Base-by-base conservation (phyloP, 2,888 invertebrate species). In the Drosophila mimica region DNA sequence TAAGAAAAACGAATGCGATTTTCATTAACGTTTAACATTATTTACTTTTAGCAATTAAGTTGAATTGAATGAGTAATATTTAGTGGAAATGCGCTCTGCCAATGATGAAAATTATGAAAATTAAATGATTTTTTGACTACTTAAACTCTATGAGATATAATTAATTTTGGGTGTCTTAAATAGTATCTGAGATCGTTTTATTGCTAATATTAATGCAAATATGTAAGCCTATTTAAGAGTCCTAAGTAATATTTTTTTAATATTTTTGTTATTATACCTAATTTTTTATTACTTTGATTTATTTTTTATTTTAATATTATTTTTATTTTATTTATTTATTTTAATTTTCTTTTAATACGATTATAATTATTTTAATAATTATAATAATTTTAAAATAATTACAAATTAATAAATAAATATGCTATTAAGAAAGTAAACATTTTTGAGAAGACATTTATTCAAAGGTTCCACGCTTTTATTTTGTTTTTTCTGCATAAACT, bases 61-160 rank as follows among this genome's bases (percentile, higher is more conserved):
- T 1, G 7, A 4, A 46, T 4, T 0, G 20, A 46, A 15, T 46
- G 15, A 15, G 20, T 15, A 8, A 46, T 25, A 4, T 25, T 46
- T 15, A 4, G 8, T 9, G 38, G 6, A 13, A 43, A 20, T 43
- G 11, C 5, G 43, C 11, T 6, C 3, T 20, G 3, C 7, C 17
- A 36, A 6, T 36, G 0, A 36, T 6, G 6, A 6, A 36, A 6
- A 36, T 36, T n/a, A 25, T 25, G 25, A 25, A 25, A 25, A 25
- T 25, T n/a, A 40, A 40, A n/a, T 7, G 13, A 46, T 46, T 13
- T 46, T 0, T 7, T 7, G 17, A 9, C 17, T n/a, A 4, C 9
- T 36, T 15, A 36, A 36, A 7, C 4, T 0, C 9, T n/a, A 5
- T 4, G 17, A 2, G 9, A 5, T 0, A 9, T 0, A 2, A 9